phyloP scores from a whole-genome alignment of 2,888 invertebrate species.

The Xanthia togata region DNA sequence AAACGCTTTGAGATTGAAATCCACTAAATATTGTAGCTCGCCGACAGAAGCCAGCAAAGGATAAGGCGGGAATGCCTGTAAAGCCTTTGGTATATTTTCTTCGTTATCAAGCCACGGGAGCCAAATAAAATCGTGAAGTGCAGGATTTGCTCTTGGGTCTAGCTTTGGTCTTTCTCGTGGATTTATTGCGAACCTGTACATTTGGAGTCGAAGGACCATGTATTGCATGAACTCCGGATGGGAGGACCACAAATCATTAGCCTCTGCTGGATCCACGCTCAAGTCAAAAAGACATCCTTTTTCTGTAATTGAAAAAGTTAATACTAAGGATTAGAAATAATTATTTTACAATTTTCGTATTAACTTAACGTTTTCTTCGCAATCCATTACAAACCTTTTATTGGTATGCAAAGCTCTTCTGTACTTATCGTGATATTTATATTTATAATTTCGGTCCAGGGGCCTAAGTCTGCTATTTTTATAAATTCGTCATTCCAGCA shows the following conservation, averaged over 20 bases:
- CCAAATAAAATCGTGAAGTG: conserved; percentile 72
- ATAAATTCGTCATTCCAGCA: too few relatives aligned
- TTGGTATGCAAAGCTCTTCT: conserved; percentile 72
- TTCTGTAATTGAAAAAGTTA: conserved; percentile 65
- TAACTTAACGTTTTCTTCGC: background rate
- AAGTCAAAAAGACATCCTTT: conserved; percentile 78
- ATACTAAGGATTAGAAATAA: background rate
- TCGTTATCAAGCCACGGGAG: conserved; percentile 73
- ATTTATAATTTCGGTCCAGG: too few relatives aligned
- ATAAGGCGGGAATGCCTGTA: conserved; percentile 63
- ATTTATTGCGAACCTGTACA: conserved; percentile 72
- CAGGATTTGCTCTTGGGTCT: conserved; percentile 73
- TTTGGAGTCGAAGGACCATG: conserved; percentile 70
- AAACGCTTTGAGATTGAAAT: conserved; percentile 71
- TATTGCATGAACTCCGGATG: conserved; percentile 70
- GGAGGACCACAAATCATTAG: conserved; percentile 73
- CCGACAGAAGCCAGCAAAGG: conserved; percentile 72
- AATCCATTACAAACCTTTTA: conserved; percentile 67
- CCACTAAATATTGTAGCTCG: conserved; percentile 73
- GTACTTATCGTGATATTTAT: conserved; percentile 22
- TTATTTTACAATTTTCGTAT: background rate
- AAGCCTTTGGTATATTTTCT: conserved; percentile 63
- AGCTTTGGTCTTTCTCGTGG: conserved; percentile 66
- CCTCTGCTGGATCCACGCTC: conserved; percentile 74
- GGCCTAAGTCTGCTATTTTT: too few relatives aligned